Evolutionary conservation across 2,888 invertebrate genomes (phyloP).

Genomic region (Dusona sp.): DNA sequence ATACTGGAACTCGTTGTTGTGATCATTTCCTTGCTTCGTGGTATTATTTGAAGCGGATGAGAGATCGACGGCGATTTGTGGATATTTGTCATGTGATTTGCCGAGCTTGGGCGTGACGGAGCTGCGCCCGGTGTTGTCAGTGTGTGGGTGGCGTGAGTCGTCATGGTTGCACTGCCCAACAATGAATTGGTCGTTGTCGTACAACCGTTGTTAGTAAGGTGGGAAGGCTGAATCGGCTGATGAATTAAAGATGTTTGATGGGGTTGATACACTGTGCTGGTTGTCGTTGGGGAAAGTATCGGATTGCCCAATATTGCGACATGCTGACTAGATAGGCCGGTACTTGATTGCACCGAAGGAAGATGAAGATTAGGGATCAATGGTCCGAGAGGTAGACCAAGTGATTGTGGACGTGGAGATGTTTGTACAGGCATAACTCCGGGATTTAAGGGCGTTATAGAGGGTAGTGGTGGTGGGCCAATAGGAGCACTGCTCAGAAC

Average conservation of each 20-base stretch:
- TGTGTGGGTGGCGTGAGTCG: slow-evolving; percentile 76
- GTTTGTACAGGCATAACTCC: slow-evolving; percentile 75
- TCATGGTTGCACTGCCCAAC: slow-evolving; percentile 85
- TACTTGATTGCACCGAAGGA: slow-evolving; percentile 77
- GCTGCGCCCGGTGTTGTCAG: slow-evolving; percentile 71
- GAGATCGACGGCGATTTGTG: slow-evolving; percentile 75
- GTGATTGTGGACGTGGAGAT: slow-evolving; percentile 65
- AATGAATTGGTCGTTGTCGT: slow-evolving; percentile 84
- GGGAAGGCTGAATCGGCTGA: slow-evolving; percentile 67
- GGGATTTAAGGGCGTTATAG: slow-evolving; percentile 75
- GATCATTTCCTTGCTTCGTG: slow-evolving; percentile 73
- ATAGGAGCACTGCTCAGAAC: slow-evolving; percentile 76
- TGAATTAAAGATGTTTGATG: slow-evolving; percentile 59
- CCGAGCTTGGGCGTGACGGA: slow-evolving; percentile 69
- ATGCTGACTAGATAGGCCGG: slow-evolving; percentile 83
- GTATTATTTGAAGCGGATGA: slow-evolving; percentile 68
- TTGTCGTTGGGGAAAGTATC: slow-evolving; percentile 70
- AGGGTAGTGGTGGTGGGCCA: slow-evolving; percentile 76
- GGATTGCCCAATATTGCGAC: slow-evolving; percentile 77
- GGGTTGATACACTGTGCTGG: slow-evolving; percentile 69
- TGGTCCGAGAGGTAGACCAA: slow-evolving; percentile 72
- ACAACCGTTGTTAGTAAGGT: slow-evolving; percentile 82
- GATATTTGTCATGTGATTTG: slow-evolving; percentile 71
- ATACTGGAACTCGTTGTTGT: slow-evolving; percentile 34
- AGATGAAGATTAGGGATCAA: slow-evolving; percentile 79